A percentile compares a stretch with the other conserved stretches of the same genome.
These are phyloP conservation scores for Harpalus rubripes DNA, from an alignment of 2,888 invertebrate genomes.

Conservation along the genomic window DNA sequence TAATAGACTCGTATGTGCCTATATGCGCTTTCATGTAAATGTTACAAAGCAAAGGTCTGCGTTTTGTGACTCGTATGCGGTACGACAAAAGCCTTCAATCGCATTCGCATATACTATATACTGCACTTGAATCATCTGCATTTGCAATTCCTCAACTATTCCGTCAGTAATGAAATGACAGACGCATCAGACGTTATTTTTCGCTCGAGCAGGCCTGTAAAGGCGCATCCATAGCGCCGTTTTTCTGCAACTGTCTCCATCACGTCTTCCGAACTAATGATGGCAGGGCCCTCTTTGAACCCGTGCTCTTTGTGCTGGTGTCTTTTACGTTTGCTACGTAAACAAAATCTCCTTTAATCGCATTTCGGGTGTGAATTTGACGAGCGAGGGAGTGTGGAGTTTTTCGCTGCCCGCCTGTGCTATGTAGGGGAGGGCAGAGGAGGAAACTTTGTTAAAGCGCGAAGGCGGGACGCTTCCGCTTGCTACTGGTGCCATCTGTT, in stretches of 20 bases:
- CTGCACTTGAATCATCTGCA: not conserved
- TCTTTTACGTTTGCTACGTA: constrained; percentile 60
- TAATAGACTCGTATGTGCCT: not conserved
- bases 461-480: constrained; percentile 58
- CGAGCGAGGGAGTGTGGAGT: constrained; percentile 18
- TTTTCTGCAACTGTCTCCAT: constrained; percentile 50
- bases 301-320: constrained; percentile 29
- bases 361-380: constrained; percentile 61
- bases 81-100: not conserved
- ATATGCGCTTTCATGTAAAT: not conserved
- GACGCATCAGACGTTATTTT: constrained; percentile 32
- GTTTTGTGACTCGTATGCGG: too few species aligned
- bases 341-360: constrained; percentile 60
- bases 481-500: constrained; percentile 58
- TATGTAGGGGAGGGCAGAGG: not conserved
- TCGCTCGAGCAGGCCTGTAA: constrained; percentile 35
- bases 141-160: constrained; percentile 7
- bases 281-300: constrained; percentile 33
- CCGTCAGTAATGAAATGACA: constrained; percentile 42
- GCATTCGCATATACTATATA: too few species aligned
- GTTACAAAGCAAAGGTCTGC: not conserved
- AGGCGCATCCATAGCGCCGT: constrained; percentile 26
- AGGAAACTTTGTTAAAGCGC: constrained; percentile 61
- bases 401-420: constrained; percentile 49
- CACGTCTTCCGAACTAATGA: constrained; percentile 47